Base-by-base conservation (phyloP, 2,888 invertebrate genomes). In the Rhimphoctona megacephalus region DNA sequence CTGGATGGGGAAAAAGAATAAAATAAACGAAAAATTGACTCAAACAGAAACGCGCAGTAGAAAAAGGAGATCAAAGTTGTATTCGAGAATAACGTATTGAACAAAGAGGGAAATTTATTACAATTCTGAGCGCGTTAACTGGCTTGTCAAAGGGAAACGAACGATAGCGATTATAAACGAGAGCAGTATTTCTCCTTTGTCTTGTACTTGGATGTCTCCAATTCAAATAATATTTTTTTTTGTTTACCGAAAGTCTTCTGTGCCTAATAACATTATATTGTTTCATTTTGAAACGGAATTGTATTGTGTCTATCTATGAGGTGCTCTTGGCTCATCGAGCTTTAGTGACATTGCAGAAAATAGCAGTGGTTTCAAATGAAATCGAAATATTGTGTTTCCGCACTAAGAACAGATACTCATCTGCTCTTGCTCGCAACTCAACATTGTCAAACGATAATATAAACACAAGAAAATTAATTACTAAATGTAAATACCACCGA, bases 1-100 rank as follows among this genome's bases (percentile, higher is more conserved):
- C 83, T 54, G 88, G 81, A 19, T 36, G 14, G 88, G 87, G 88
- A 88, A 88, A 89, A 89, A 66, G 87, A 88, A 90, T 87, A 89
- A 90, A 90, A 89, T 87, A 36, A 49, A 54, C 36, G 33, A 70
- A 54, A 66, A 25, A 46, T 54, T n/a, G 72, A 19, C 52, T 73
- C 67, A 36, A 81, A 46, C 54, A 30, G 39, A 22, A 66, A 22
- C 19, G 39, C 14, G 25, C 36, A 46, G 54, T 22, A 19, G 77
- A 33, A 22, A 57, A 36, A 67, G 66, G 19, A 61, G 72, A 46
- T 77, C 46, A 52, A 82, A 82, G 79, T 79, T 76, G 22, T 61
- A 22, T 46, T 43, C 22, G 54, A 78, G 64, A 46, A 72, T 67
- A 81, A 81, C 49, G 78, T 43, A 79, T 74, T 36, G 79, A 82